Percentiles rank a stretch among this genome's conserved stretches.
Conservation (phyloP, 2,113 vertebrate species). For the Cricetomys ansorgei region DNA sequence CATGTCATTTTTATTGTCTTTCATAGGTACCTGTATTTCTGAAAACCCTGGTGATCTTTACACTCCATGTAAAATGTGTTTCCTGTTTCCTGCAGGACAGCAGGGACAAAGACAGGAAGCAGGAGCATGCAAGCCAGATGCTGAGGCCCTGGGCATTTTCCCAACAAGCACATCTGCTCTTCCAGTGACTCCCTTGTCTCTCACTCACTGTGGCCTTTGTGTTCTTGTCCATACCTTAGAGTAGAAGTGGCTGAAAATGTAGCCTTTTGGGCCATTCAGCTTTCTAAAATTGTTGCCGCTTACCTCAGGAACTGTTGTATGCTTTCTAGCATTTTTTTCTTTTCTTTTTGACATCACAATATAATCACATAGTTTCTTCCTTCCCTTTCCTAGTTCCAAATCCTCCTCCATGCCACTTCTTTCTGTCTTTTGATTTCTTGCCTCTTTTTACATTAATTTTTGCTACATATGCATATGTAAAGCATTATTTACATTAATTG, state of each 20-base stretch:
- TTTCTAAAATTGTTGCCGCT: background rate
- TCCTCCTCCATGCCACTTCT: background rate
- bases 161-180: background rate
- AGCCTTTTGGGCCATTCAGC: background rate
- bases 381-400: background rate
- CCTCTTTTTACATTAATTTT: background rate
- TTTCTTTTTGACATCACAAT: background rate
- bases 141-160: background rate
- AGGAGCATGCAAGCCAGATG: background rate
- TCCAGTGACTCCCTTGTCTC: background rate
- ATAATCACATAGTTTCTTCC: background rate
- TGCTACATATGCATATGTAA: background rate
- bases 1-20: background rate
- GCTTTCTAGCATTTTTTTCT: background rate
- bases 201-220: too few species aligned
- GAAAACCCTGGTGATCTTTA: background rate
- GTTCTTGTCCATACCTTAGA: background rate
- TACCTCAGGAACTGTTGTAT: background rate
- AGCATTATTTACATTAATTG: too few species aligned
- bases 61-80: background rate
- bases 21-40: background rate
- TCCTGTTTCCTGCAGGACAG: background rate
- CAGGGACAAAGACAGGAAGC: background rate
- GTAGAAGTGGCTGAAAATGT: background rate
- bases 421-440: background rate